These are phyloP conservation scores for Hippocampus kuda DNA, from an alignment of 2,797 vertebrate species.

Conservation along the genomic window DNA sequence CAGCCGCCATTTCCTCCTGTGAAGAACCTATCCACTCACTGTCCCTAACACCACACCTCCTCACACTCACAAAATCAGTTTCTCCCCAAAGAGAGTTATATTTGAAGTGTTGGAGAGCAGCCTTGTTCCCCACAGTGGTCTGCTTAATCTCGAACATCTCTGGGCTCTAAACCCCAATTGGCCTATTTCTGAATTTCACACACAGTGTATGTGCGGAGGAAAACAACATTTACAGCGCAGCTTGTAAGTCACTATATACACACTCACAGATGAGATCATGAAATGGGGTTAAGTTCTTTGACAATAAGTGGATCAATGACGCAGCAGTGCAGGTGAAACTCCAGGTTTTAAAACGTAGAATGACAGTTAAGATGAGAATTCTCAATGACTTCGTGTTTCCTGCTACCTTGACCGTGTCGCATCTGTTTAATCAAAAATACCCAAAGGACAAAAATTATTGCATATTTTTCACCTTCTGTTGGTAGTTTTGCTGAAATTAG, in stretches of 20 bases:
- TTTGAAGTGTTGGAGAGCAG: constrained; percentile 60
- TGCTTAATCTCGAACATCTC: constrained; percentile 65
- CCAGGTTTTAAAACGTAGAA: constrained; percentile 15
- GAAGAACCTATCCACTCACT: constrained; percentile 18
- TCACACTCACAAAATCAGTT: constrained; percentile 31
- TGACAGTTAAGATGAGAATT: background rate
- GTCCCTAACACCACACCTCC: constrained; percentile 16
- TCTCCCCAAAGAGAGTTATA: constrained; percentile 58
- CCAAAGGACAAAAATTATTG: background rate
- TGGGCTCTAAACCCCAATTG: constrained; percentile 59
- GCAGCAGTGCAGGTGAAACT: constrained; percentile 37
- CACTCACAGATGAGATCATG: background rate
- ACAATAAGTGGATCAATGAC: constrained; percentile 10
- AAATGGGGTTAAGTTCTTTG: background rate
- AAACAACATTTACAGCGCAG: background rate
- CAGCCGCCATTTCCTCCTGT: constrained; percentile 24
- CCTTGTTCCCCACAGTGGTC: constrained; percentile 57
- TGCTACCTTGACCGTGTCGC: background rate
- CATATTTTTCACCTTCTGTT: too few relatives aligned
- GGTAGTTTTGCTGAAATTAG: background rate
- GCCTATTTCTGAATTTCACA: constrained; percentile 51
- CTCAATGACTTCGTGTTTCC: background rate
- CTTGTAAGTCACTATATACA: background rate
- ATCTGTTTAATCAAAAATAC: background rate
- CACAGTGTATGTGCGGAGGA: background rate